A percentile compares a stretch with the other conserved stretches of the same genome.
phyloP scores from a whole-genome alignment of 2,888 invertebrate species.

The Parnassius orleans region DNA sequence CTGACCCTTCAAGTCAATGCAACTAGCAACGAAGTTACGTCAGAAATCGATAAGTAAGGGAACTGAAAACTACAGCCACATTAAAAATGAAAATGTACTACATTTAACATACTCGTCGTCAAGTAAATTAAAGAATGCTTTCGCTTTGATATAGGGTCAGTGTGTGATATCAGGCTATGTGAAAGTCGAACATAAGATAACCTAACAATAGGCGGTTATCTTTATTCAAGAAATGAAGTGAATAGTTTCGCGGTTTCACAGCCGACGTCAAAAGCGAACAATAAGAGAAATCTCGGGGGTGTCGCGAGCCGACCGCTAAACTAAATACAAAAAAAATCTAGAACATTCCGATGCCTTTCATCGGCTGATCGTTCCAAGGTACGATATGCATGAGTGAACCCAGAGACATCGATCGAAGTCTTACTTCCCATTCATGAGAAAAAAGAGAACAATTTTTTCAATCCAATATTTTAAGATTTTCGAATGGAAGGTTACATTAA shows the following conservation, averaged over 20 bases:
- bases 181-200: constrained; percentile 44
- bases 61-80: constrained; percentile 4
- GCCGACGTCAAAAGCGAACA: constrained; percentile 57
- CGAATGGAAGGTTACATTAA: constrained; percentile 19
- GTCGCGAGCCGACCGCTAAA: constrained; percentile 43
- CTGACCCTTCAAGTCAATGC: neutral
- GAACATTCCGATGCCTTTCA: constrained; percentile 49
- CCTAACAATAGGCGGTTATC: constrained; percentile 52
- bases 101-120: constrained; percentile 11
- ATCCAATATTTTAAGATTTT: constrained; percentile 31
- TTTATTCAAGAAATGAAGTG: constrained; percentile 52
- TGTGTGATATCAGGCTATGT: constrained; percentile 21
- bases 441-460: constrained; percentile 43
- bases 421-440: constrained; percentile 48
- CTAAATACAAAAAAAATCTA: constrained; percentile 42
- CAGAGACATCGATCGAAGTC: constrained; percentile 69
- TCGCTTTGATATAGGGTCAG: constrained; percentile 25
- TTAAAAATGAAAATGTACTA: constrained; percentile 2
- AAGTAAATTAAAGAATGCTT: constrained; percentile 18
- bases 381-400: constrained; percentile 68
- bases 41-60: constrained; percentile 20
- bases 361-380: constrained; percentile 46
- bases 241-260: constrained; percentile 47
- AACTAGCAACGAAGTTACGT: neutral
- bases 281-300: constrained; percentile 64